Conservation (phyloP, 2,888 invertebrate species). For the Eupithecia dodoneata region DNA sequence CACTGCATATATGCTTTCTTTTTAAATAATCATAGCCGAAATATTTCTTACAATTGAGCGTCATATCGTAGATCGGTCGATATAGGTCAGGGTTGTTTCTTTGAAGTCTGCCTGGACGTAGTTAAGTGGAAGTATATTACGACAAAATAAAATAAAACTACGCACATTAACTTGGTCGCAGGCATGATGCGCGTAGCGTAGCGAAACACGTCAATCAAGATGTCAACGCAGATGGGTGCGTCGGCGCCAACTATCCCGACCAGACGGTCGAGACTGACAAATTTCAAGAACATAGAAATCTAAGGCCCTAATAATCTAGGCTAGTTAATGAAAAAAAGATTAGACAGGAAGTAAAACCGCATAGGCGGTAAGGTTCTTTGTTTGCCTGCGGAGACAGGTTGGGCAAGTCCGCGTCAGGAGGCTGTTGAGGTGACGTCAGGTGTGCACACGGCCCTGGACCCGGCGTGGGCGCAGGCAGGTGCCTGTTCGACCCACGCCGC, state of each 20-base stretch:
- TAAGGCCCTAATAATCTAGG: not conserved
- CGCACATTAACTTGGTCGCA: slow-evolving; percentile 51
- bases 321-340: not conserved
- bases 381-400: slow-evolving; percentile 58
- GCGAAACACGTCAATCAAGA: slow-evolving; percentile 71
- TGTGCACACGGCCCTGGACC: slow-evolving; percentile 78
- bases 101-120: slow-evolving; percentile 57
- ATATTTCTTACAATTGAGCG: slow-evolving; percentile 39
- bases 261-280: slow-evolving; percentile 11
- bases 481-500: slow-evolving; percentile 70
- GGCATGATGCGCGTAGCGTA: slow-evolving; percentile 55
- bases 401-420: slow-evolving; percentile 63
- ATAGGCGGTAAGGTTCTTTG: slow-evolving; percentile 35
- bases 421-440: slow-evolving; percentile 73
- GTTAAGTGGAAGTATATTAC: slow-evolving; percentile 56
- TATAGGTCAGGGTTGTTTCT: slow-evolving; percentile 67
- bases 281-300: slow-evolving; percentile 7
- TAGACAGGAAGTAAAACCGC: slow-evolving; percentile 38
- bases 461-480: slow-evolving; percentile 68
- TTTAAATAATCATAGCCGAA: slow-evolving; percentile 24
- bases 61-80: slow-evolving; percentile 39
- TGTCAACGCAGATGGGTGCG: slow-evolving; percentile 55
- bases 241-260: slow-evolving; percentile 36
- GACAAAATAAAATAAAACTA: slow-evolving; percentile 60
- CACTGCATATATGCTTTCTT: slow-evolving; percentile 17